Base-by-base conservation (phyloP, 2,888 invertebrate species). In the Opisthograptis luteolata region DNA sequence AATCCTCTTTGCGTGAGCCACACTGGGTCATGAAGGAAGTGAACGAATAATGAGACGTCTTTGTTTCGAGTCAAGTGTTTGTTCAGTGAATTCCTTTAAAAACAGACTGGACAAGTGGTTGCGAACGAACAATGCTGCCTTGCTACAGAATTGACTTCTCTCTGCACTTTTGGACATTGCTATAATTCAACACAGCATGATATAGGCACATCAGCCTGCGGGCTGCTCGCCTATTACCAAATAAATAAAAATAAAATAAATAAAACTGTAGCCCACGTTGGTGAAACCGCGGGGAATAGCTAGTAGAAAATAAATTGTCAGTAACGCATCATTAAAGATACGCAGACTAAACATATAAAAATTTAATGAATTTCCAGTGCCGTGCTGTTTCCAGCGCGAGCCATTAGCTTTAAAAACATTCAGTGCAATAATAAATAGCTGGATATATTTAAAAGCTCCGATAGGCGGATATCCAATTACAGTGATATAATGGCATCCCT, bases 1-100 rank as follows among this genome's bases (percentile, higher is more conserved):
- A 41, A 48, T 48, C 42, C 27, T n/a, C 10, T 43, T 34, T 25
- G 31, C 12, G 14, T 37, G 32, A 42, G 30, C 35, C 47, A 24
- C 47, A 24, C 36, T 36, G 36, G 36, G 31, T 20, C 28, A 42
- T 19, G 36, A 24, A 25, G 22, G 8, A 20, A 10, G 15, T 17
- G 2, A 10, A 25, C 3, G 15, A 14, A 28, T n/a, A 40, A 37
- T 37, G 25, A 22, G 12, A 34, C 14, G 20, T 20, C 17, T 19
- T 28, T 43, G 13, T 13, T 20, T 12, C 10, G 22, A 15, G 6
- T 20, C 9, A 12, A 35, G 43, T 24, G 9, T n/a, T 39, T 39
- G 5, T 17, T 17, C 5, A 17, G 17, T 17, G 17, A 17, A 17
- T 3, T 17, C 3, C 5, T 17, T 3, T 17, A 17, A 2, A 17